phyloP scores from a whole-genome alignment of 2,797 vertebrate genomes.

The Eulemur coronatus region DNA sequence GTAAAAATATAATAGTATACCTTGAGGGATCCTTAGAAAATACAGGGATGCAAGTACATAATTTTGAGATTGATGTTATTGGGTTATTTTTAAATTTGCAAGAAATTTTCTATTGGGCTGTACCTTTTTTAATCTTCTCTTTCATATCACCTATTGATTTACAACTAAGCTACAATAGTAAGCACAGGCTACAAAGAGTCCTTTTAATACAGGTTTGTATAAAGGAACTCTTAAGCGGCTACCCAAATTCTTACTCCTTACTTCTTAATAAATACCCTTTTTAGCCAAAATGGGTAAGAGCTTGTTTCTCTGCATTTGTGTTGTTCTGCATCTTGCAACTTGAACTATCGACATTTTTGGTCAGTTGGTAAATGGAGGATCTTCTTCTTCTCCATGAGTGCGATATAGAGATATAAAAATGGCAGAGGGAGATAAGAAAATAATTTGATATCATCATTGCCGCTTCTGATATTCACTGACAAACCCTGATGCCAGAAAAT shows the following conservation, averaged over 20 bases:
- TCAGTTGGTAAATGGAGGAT: constrained; percentile 11
- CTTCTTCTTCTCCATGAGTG: neutral
- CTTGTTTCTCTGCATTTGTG: neutral
- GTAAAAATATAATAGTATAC: constrained; percentile 61
- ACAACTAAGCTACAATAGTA: neutral
- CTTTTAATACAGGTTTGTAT: neutral
- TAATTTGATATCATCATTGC: constrained; percentile 25
- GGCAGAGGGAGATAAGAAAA: neutral
- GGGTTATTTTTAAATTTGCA: constrained; percentile 78
- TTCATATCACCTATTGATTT: constrained; percentile 66
- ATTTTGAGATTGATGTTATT: constrained; percentile 75
- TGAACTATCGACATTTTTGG: neutral
- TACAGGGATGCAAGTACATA: constrained; percentile 65
- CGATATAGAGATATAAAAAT: neutral
- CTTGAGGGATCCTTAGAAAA: constrained; percentile 80
- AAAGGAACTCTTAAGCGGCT: neutral
- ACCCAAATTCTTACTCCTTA: neutral
- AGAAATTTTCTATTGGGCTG: constrained; percentile 63
- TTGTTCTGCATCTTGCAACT: constrained; percentile 11
- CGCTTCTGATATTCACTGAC: constrained; percentile 12
- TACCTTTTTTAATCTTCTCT: constrained; percentile 64
- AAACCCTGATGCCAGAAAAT: constrained; percentile 36
- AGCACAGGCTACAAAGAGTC: neutral
- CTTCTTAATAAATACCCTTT: neutral
- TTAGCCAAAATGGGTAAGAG: neutral